Conservation (phyloP, 2,888 invertebrate genomes). For the Tetheella fluctuosa region DNA sequence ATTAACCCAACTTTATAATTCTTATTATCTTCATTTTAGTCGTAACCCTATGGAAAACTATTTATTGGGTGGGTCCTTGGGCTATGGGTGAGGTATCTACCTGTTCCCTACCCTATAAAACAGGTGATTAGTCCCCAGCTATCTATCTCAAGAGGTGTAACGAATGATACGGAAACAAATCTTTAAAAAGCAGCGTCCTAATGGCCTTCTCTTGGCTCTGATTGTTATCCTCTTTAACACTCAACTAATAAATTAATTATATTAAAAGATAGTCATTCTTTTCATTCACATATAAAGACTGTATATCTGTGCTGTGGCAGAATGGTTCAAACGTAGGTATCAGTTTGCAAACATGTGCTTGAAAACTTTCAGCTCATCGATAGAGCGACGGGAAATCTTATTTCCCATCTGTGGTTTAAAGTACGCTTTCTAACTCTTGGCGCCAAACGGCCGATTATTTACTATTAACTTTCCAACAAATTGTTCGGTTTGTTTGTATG, state of each 20-base stretch:
- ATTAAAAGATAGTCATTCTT: not conserved
- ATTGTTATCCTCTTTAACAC: not conserved
- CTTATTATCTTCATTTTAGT: not conserved
- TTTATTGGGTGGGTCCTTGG: not conserved
- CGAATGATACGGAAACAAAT: not conserved
- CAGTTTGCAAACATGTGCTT: not conserved
- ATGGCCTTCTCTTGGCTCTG: not conserved
- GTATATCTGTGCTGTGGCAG: not conserved
- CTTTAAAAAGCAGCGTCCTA: not conserved
- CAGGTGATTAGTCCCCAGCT: not conserved
- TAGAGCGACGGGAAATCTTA: conserved; percentile 14
- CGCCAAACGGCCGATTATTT: conserved; percentile 45
- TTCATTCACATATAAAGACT: not conserved
- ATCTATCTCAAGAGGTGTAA: not conserved
- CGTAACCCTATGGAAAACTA: not conserved
- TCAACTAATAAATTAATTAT: not conserved
- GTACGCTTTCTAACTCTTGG: conserved; percentile 44
- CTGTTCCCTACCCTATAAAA: not conserved
- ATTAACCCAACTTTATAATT: not conserved
- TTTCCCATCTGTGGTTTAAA: conserved; percentile 36
- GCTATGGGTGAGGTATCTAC: not conserved
- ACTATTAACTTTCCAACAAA: conserved; percentile 54
- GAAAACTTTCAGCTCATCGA: not conserved
- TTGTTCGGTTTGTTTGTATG: conserved; percentile 37
- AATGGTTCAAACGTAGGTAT: not conserved